Conservation (phyloP, 2,113 vertebrate species). For the Pithys albifrons region DNA sequence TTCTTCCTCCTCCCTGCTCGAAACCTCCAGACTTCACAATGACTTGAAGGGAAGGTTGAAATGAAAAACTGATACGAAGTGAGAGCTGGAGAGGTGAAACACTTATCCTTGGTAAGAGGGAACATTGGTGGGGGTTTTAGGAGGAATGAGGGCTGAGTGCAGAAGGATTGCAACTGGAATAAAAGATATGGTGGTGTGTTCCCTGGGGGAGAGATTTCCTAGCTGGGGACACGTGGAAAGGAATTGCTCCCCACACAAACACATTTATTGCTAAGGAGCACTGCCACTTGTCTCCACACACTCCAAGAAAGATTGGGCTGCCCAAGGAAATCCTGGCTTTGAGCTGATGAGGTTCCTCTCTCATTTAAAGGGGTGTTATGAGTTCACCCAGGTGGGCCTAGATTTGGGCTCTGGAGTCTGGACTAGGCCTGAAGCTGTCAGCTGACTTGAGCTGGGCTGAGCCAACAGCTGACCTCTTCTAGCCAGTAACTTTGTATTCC, state of each 20-base stretch:
- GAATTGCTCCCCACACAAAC: background rate
- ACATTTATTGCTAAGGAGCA: background rate
- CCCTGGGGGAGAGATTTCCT: conserved; percentile 9
- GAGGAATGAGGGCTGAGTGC: background rate
- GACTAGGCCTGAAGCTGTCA: too few relatives aligned
- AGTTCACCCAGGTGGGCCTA: too few relatives aligned
- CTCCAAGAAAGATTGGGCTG: background rate
- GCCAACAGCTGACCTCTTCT: too few relatives aligned
- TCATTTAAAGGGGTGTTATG: background rate
- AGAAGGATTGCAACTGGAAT: background rate
- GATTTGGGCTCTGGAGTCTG: too few relatives aligned
- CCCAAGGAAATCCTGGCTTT: background rate
- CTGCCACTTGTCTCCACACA: background rate
- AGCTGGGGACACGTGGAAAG: background rate
- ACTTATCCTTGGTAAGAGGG: background rate
- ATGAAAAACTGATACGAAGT: background rate
- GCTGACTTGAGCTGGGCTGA: too few relatives aligned
- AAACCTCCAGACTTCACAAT: background rate
- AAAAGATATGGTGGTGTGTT: background rate
- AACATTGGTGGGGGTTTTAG: background rate
- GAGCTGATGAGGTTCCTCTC: background rate
- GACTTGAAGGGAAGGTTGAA: background rate
- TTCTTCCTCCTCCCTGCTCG: fast-evolving
- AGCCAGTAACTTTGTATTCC: too few relatives aligned
- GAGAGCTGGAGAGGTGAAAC: background rate